These are phyloP conservation scores for Vannuccia rotundouncinata DNA, from an alignment of 2,888 invertebrate species.

Conservation along the genomic window DNA sequence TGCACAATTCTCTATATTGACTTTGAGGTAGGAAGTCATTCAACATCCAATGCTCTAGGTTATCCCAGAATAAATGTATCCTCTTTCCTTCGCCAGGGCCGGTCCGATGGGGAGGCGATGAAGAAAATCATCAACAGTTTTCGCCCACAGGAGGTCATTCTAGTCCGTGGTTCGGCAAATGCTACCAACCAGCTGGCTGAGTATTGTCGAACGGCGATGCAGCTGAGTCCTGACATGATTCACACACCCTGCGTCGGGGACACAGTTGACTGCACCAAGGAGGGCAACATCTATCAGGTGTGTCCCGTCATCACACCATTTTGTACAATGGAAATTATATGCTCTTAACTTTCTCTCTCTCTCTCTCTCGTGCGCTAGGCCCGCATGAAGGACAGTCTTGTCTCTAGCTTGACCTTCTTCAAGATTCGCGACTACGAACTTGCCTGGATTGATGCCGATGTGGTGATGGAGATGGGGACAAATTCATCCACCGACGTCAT, in stretches of 20 bases:
- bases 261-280: conserved; percentile 86
- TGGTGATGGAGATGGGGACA: conserved; percentile 21
- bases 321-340: not conserved
- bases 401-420: conserved; percentile 77
- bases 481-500: not conserved
- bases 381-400: conserved; percentile 79
- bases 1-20: conserved; percentile 88
- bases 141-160: conserved; percentile 72
- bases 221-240: conserved; percentile 64
- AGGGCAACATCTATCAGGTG: conserved; percentile 96
- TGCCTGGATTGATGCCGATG: conserved; percentile 87
- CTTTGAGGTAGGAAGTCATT: no score
- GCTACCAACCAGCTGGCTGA: conserved; percentile 66
- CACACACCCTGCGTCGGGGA: conserved; percentile 72
- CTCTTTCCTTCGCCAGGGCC: conserved; percentile 95
- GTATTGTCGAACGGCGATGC: conserved; percentile 61
- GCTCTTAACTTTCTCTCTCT: conserved; percentile 38
- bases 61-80: conserved; percentile 58
- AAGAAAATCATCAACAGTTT: conserved; percentile 67
- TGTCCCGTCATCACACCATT: no score
- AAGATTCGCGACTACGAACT: conserved; percentile 79
- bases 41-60: not conserved
- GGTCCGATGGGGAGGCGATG: conserved; percentile 63
- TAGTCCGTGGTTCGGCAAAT: conserved; percentile 68
- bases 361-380: no score